These are phyloP conservation scores for Cladopsammia gracilis DNA, from an alignment of 64 coral and sea anemone genomes.

Conservation along the genomic window DNA sequence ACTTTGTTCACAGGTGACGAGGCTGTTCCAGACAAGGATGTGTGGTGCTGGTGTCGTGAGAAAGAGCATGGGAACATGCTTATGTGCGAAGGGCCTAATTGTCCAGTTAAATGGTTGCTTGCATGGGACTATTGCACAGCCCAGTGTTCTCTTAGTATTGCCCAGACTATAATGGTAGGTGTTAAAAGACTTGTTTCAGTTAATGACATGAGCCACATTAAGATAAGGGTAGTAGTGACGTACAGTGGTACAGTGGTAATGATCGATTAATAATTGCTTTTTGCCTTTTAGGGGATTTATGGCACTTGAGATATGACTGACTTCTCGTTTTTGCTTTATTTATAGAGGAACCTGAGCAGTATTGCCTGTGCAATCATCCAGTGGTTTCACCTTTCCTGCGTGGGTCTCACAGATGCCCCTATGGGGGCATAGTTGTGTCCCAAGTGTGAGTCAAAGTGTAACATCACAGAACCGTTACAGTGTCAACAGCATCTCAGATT, in stretches of 20 bases:
- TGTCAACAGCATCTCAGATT: conserved; percentile 24
- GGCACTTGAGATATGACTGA: conserved; percentile 6
- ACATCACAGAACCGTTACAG: conserved; percentile 18
- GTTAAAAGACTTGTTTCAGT: conserved; percentile 9
- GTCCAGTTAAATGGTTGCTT: conserved; percentile 71
- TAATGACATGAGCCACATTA: conserved; percentile 22
- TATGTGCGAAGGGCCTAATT: conserved; percentile 12
- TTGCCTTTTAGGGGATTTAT: conserved; percentile 14
- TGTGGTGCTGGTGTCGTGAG: conserved; percentile 1
- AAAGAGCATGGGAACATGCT: not conserved
- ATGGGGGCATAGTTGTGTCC: not conserved
- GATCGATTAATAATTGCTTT: conserved; percentile 18
- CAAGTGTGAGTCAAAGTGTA: not conserved
- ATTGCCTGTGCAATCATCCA: conserved; percentile 31
- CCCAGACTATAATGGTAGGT: conserved; percentile 64
- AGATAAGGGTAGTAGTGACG: conserved; percentile 9
- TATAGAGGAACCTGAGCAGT: conserved; percentile 33
- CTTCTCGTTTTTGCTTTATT: conserved; percentile 28
- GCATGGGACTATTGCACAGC: conserved; percentile 59
- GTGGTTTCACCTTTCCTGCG: not conserved
- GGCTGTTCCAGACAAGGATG: not conserved
- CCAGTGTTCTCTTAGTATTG: conserved; percentile 64
- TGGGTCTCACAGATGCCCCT: not conserved
- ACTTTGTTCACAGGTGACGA: conserved; percentile 46
- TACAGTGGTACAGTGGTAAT: conserved; percentile 13